These are phyloP conservation scores for Oithona nana DNA, from an alignment of 2,888 invertebrate species.

Conservation along the genomic window DNA sequence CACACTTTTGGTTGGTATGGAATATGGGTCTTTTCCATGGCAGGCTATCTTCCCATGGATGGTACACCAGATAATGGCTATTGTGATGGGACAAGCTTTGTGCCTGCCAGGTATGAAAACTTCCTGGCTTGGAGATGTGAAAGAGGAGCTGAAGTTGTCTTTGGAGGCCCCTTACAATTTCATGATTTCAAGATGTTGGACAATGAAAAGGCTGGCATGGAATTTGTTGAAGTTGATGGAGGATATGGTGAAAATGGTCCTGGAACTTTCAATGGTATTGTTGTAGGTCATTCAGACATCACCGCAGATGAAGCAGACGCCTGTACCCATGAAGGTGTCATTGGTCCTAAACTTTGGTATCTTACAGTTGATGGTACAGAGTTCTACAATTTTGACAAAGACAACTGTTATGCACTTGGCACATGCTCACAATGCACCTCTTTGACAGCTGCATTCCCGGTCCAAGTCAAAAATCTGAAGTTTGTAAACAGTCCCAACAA, in stretches of 20 bases:
- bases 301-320: conserved; percentile 17
- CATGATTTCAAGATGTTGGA: conserved; percentile 18
- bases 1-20: conserved; percentile 21
- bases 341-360: too few relatives aligned
- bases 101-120: conserved; percentile 15
- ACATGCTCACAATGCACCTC: conserved; percentile 19
- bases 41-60: conserved; percentile 17
- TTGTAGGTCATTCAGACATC: conserved; percentile 18
- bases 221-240: conserved; percentile 18
- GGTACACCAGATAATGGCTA: neutral
- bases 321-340: neutral
- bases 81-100: neutral
- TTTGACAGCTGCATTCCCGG: conserved; percentile 16
- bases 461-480: conserved; percentile 15
- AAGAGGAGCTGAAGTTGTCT: conserved; percentile 19
- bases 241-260: conserved; percentile 18
- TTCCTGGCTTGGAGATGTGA: conserved; percentile 19
- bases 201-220: conserved; percentile 18
- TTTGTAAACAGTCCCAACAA: conserved; percentile 19
- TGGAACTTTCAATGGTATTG: conserved; percentile 4
- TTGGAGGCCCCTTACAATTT: conserved; percentile 18
- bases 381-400: conserved; percentile 18
- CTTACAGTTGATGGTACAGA: neutral
- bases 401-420: conserved; percentile 16
- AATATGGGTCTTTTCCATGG: conserved; percentile 20